Conservation (phyloP, 2,888 invertebrate genomes). For the Deilephila porcellus region DNA sequence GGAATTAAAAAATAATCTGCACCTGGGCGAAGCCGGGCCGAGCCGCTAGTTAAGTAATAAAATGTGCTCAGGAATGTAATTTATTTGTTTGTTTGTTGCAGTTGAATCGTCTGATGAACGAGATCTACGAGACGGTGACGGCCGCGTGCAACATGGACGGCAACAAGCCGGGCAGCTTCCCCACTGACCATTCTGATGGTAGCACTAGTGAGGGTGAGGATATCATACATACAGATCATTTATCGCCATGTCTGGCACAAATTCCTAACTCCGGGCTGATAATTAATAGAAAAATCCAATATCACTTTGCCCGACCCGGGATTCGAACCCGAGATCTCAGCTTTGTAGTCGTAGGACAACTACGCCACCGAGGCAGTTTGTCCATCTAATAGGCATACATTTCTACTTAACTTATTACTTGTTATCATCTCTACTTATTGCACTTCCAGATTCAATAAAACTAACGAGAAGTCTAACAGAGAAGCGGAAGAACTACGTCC, state of each 20-base stretch:
- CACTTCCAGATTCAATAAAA: slow-evolving; percentile 77
- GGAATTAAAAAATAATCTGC: too few species aligned
- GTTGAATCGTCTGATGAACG: slow-evolving; percentile 81
- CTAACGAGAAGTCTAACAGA: slow-evolving; percentile 84
- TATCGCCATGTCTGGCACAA: too few species aligned
- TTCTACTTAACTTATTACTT: background rate
- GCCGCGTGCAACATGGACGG: slow-evolving; percentile 81
- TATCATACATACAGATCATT: background rate
- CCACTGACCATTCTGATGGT: slow-evolving; percentile 69
- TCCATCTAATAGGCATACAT: too few species aligned
- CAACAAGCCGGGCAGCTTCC: slow-evolving; percentile 73
- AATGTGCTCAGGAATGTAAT: background rate
- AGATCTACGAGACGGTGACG: slow-evolving; percentile 81
- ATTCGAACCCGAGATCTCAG: too few species aligned
- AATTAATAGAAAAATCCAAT: too few species aligned
- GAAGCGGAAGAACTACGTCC: slow-evolving; percentile 87
- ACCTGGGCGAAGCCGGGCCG: too few species aligned
- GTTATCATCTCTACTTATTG: background rate
- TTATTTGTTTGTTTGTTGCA: slow-evolving; percentile 50
- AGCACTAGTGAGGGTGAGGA: slow-evolving; percentile 70
- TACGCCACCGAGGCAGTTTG: background rate
- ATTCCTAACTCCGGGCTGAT: too few species aligned
- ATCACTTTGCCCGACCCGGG: too few species aligned
- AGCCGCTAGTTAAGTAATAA: background rate
- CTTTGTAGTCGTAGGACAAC: background rate